These are phyloP conservation scores for Chrysodeixis includens DNA, from an alignment of 2,888 invertebrate genomes.

Conservation along the genomic window DNA sequence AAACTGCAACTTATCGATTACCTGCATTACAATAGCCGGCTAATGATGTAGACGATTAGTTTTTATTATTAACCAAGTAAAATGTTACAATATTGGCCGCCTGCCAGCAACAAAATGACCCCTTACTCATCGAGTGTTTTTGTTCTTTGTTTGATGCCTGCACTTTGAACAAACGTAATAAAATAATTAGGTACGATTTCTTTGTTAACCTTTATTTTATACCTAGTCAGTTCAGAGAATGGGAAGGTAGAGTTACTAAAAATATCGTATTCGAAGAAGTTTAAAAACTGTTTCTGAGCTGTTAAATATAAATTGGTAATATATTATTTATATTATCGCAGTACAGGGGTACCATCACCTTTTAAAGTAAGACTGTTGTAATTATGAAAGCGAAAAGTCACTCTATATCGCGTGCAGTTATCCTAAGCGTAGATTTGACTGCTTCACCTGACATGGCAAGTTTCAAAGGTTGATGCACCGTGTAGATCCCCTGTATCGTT, in stretches of 20 bases:
- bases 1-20: conserved; percentile 20
- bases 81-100: conserved; percentile 62
- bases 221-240: conserved; percentile 3
- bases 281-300: background rate
- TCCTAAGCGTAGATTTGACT: too few species aligned
- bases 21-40: conserved; percentile 22
- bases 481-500: too few species aligned
- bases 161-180: conserved; percentile 57
- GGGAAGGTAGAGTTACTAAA: conserved; percentile 1
- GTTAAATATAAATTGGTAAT: background rate
- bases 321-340: too few species aligned
- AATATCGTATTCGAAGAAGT: background rate
- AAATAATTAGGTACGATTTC: conserved; percentile 28
- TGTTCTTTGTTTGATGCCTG: conserved; percentile 64
- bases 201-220: conserved; percentile 13
- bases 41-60: conserved; percentile 27
- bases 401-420: too few species aligned
- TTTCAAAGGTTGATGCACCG: too few species aligned
- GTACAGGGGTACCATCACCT: too few species aligned
- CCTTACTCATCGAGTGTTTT: conserved; percentile 73
- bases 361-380: background rate
- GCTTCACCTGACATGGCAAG: too few species aligned
- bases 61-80: conserved; percentile 48
- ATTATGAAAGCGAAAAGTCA: conserved; percentile 1
- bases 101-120: conserved; percentile 53